Percentiles rank a stretch among this genome's conserved stretches.
phyloP scores from a whole-genome alignment of 1,140 invertebrate species.

The Bombus haemorrhoidalis region DNA sequence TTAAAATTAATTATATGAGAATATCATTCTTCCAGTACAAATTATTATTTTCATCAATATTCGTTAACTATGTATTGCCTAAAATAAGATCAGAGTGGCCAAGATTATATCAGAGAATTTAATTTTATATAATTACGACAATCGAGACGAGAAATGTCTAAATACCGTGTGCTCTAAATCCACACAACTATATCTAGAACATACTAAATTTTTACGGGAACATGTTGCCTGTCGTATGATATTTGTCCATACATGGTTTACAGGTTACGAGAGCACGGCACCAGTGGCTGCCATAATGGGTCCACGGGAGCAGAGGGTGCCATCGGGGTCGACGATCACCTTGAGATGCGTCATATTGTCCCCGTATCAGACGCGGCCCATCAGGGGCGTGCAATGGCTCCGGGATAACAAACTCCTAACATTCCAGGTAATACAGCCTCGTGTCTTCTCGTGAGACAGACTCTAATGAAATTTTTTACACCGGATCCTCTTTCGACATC shows the following conservation, averaged over 20 bases:
- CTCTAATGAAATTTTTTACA: constrained; percentile 64
- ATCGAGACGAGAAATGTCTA: too few relatives aligned
- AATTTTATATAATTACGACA: too few relatives aligned
- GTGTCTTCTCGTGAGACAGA: neutral
- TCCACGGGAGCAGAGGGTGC: constrained; percentile 79
- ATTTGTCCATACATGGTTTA: constrained; percentile 71
- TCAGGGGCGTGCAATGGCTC: constrained; percentile 81
- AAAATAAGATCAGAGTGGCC: too few relatives aligned
- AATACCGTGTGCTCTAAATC: too few relatives aligned
- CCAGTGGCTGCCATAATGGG: constrained; percentile 80
- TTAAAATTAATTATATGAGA: too few relatives aligned
- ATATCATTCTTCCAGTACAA: too few relatives aligned
- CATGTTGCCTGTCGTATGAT: constrained; percentile 43
- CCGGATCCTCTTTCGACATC: neutral
- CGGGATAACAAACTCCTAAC: constrained; percentile 81
- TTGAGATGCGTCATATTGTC: constrained; percentile 81
- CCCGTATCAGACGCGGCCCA: constrained; percentile 79
- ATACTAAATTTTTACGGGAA: neutral
- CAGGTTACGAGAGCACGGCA: constrained; percentile 81
- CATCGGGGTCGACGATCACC: constrained; percentile 80
- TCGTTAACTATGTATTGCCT: too few relatives aligned
- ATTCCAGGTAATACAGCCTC: constrained; percentile 78
- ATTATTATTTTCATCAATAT: too few relatives aligned
- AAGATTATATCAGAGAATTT: too few relatives aligned
- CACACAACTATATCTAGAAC: neutral